Conservation (phyloP, 2,113 vertebrate genomes). For the Collichthys lucidus region DNA sequence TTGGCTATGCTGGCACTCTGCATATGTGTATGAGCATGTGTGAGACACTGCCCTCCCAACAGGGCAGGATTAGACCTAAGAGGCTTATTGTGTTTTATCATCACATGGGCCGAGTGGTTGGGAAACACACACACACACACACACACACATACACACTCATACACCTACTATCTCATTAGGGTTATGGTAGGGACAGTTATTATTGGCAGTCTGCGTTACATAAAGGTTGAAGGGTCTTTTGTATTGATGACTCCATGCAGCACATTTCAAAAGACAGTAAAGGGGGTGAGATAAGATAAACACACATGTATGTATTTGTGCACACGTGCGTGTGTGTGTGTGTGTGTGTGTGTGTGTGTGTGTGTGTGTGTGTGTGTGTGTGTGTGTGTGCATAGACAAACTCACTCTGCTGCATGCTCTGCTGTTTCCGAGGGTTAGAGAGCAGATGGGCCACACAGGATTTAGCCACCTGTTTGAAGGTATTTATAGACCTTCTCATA, state of each 20-base stretch:
- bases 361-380: background rate
- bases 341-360: background rate
- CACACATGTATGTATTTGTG: background rate
- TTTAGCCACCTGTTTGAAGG: constrained; percentile 76
- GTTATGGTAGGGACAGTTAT: constrained; percentile 55
- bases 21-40: constrained; percentile 19
- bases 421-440: constrained; percentile 55
- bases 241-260: background rate
- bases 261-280: background rate
- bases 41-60: constrained; percentile 59
- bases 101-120: constrained; percentile 72
- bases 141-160: constrained; percentile 6
- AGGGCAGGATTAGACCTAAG: constrained; percentile 80
- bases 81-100: constrained; percentile 82
- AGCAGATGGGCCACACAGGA: constrained; percentile 79
- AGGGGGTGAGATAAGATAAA: background rate
- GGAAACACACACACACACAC: constrained; percentile 20
- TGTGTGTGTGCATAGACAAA: background rate
- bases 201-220: constrained; percentile 43
- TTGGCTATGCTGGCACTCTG: constrained; percentile 5
- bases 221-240: constrained; percentile 29
- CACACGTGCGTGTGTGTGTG: background rate
- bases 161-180: constrained; percentile 51
- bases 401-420: constrained; percentile 10
- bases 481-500: constrained; percentile 77